Conservation (phyloP, 2,888 invertebrate genomes). For the Drosophila putrida region DNA sequence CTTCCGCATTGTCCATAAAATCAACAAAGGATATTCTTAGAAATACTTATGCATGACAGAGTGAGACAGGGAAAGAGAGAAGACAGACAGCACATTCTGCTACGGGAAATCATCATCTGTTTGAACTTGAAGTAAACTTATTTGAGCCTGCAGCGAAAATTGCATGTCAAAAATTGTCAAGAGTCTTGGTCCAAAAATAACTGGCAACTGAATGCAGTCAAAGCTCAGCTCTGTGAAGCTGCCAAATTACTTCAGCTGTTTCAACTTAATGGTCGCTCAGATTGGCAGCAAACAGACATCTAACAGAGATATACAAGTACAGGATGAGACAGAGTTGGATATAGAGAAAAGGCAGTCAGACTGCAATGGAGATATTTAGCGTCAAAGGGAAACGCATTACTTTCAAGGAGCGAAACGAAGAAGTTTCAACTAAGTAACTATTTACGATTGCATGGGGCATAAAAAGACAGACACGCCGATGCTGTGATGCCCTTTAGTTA, state of each 20-base stretch:
- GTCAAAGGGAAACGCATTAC: constrained; percentile 70
- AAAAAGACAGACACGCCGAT: neutral
- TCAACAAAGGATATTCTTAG: neutral
- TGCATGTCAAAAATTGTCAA: constrained; percentile 64
- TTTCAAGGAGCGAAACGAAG: constrained; percentile 35
- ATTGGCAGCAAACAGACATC: constrained; percentile 76
- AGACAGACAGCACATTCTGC: neutral
- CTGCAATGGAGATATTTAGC: constrained; percentile 26
- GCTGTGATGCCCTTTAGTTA: neutral
- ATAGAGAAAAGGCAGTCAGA: neutral
- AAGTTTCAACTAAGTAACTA: constrained; percentile 65
- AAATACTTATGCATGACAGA: neutral
- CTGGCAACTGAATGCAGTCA: constrained; percentile 23
- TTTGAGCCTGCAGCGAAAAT: constrained; percentile 53
- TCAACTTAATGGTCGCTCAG: constrained; percentile 69
- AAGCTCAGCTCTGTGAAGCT: constrained; percentile 41
- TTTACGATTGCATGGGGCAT: constrained; percentile 53
- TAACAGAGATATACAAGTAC: constrained; percentile 17
- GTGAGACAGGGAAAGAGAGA: too few relatives aligned
- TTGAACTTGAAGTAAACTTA: constrained; percentile 33
- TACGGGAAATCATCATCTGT: constrained; percentile 27
- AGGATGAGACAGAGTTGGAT: neutral
- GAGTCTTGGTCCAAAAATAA: constrained; percentile 20
- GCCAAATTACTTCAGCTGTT: constrained; percentile 66
- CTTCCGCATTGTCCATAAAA: neutral